phyloP scores from a whole-genome alignment of 2,797 vertebrate species.

The Eidolon dupreanum region DNA sequence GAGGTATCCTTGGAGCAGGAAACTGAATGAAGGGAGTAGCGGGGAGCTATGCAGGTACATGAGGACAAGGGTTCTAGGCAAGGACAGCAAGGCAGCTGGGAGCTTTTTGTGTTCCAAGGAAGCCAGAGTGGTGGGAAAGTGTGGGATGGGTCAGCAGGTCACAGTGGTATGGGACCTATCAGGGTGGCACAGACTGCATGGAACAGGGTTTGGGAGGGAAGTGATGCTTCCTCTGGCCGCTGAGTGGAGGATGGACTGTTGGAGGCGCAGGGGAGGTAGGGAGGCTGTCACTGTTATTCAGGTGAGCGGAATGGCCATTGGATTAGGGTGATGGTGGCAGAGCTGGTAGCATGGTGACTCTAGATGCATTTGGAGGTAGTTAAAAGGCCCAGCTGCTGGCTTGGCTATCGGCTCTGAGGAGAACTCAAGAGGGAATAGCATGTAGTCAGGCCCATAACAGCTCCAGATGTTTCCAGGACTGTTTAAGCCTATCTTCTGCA shows the following conservation, averaged over 20 bases:
- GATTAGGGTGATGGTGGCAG: accelerated
- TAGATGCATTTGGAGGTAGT: neutral
- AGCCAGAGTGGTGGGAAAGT: neutral
- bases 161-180: accelerated
- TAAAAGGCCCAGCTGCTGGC: too few relatives aligned
- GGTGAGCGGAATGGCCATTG: neutral
- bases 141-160: neutral
- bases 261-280: neutral
- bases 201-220: neutral
- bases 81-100: neutral
- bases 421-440: neutral
- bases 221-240: neutral
- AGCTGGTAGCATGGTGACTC: neutral
- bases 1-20: neutral
- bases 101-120: neutral
- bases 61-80: neutral
- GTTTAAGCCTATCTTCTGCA: accelerated
- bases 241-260: neutral
- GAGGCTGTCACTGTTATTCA: neutral
- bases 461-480: neutral
- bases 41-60: neutral
- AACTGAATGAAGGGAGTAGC: neutral
- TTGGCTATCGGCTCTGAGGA: neutral
- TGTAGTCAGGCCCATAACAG: neutral
- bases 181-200: neutral